These are phyloP conservation scores for Ianthella basta DNA, from an alignment of 37 sponge, comb jelly and placozoan genomes.

Conservation along the genomic window DNA sequence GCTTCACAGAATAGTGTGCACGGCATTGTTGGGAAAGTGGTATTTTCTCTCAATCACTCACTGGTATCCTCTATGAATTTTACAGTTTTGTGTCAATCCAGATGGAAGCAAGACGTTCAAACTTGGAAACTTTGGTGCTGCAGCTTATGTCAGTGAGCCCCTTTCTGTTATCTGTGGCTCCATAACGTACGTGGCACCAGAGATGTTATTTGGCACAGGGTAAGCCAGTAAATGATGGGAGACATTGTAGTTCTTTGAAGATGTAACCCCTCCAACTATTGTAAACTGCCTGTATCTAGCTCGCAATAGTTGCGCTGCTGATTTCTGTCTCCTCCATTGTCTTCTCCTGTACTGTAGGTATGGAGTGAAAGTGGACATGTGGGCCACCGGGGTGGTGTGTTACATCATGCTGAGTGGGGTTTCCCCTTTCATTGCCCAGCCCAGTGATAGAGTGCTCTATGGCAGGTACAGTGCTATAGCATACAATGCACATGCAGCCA, in stretches of 20 bases:
- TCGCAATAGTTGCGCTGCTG: neutral
- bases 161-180: conserved; percentile 75
- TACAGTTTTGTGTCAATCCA: conserved; percentile 34
- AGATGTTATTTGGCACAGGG: conserved; percentile 81
- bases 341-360: conserved; percentile 50
- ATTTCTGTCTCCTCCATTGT: neutral
- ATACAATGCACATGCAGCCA: too few species aligned
- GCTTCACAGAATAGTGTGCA: too few species aligned
- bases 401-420: conserved; percentile 78
- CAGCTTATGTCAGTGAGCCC: conserved; percentile 67
- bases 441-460: conserved; percentile 24
- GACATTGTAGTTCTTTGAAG: too few species aligned
- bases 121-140: conserved; percentile 76
- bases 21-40: too few species aligned
- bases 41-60: too few species aligned
- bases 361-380: conserved; percentile 80
- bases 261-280: too few species aligned
- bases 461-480: conserved; percentile 13
- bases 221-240: conserved; percentile 44
- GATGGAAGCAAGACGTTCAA: conserved; percentile 60
- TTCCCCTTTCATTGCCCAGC: conserved; percentile 61
- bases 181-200: conserved; percentile 77
- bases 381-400: conserved; percentile 88
- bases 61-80: too few species aligned
- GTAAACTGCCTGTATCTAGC: neutral